Percentiles rank a stretch among this genome's conserved stretches.
These are phyloP conservation scores for Drosophila saltans DNA, from an alignment of 1,140 invertebrate species.

Conservation along the genomic window DNA sequence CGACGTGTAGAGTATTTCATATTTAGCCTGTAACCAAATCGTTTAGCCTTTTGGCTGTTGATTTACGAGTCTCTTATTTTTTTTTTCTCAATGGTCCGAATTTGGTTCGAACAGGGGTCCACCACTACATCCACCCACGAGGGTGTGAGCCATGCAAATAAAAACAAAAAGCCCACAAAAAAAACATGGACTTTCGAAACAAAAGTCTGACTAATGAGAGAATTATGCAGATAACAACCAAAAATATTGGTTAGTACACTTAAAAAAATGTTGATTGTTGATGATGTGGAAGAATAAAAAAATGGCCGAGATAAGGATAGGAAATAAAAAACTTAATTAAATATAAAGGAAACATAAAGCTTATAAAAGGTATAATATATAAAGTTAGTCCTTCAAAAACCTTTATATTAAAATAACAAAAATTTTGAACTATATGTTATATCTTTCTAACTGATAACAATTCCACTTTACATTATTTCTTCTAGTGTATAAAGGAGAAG, in stretches of 20 bases:
- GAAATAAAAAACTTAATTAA: too few relatives aligned
- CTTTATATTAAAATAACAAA: too few relatives aligned
- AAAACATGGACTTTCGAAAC: slow-evolving; percentile 76
- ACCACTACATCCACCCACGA: slow-evolving; percentile 35
- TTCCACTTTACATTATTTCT: background rate
- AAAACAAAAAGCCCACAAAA: background rate
- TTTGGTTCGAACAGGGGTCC: slow-evolving; percentile 42
- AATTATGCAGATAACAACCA: slow-evolving; percentile 65
- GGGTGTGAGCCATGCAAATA: slow-evolving; percentile 25
- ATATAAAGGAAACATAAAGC: too few relatives aligned
- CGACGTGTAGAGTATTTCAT: slow-evolving; percentile 37
- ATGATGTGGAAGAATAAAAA: too few relatives aligned
- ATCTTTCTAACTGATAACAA: too few relatives aligned
- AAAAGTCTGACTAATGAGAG: slow-evolving; percentile 69
- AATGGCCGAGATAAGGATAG: too few relatives aligned
- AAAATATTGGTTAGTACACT: slow-evolving; percentile 8
- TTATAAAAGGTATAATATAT: too few relatives aligned
- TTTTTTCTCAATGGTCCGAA: slow-evolving; percentile 47
- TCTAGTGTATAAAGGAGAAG: background rate
- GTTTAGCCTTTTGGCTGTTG: slow-evolving; percentile 54
- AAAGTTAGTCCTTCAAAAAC: too few relatives aligned
- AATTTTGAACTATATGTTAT: too few relatives aligned
- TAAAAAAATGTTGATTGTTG: too few relatives aligned
- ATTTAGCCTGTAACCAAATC: slow-evolving; percentile 59
- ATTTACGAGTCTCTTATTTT: slow-evolving; percentile 47